phyloP scores from a whole-genome alignment of 2,888 invertebrate genomes.

The Danaus chrysippus region DNA sequence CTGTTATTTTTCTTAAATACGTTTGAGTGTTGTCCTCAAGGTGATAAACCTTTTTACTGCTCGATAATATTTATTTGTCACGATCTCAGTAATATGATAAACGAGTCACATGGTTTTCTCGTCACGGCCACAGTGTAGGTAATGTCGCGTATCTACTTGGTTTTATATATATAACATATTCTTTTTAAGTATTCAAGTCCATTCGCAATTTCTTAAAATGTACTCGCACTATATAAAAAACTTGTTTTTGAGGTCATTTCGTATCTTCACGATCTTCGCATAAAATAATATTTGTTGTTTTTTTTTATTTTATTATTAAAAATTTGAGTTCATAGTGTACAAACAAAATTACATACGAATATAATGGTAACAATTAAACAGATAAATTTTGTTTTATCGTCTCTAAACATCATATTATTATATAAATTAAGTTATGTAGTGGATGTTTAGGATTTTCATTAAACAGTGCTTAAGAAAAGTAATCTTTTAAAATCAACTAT shows the following conservation, averaged over 20 bases:
- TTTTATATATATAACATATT: slow-evolving; percentile 18
- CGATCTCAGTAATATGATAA: slow-evolving; percentile 60
- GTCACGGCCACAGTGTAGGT: slow-evolving; percentile 31
- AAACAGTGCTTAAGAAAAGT: too few species aligned
- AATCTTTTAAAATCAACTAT: too few species aligned
- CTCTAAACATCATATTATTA: too few species aligned
- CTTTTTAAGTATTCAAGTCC: slow-evolving; percentile 30
- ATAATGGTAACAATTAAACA: too few species aligned
- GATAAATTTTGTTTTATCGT: too few species aligned
- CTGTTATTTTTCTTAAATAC: slow-evolving; percentile 26
- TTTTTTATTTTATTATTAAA: too few species aligned
- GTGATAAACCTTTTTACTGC: slow-evolving; percentile 36
- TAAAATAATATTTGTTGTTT: background rate
- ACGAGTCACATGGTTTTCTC: slow-evolving; percentile 55
- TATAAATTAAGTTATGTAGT: too few species aligned
- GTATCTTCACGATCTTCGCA: slow-evolving; percentile 9
- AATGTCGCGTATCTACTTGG: slow-evolving; percentile 18
- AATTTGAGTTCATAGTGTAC: too few species aligned
- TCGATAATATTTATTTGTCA: slow-evolving; percentile 61
- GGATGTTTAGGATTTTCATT: too few species aligned
- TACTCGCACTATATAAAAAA: slow-evolving; percentile 21
- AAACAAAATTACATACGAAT: too few species aligned
- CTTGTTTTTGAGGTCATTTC: slow-evolving; percentile 22
- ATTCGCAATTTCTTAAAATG: slow-evolving; percentile 22
- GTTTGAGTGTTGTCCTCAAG: slow-evolving; percentile 34